Evolutionary conservation across 2,113 vertebrate genomes (phyloP), one percentile per base, ranked within the genome.

Genomic region (Diglossa brunneiventris): DNA sequence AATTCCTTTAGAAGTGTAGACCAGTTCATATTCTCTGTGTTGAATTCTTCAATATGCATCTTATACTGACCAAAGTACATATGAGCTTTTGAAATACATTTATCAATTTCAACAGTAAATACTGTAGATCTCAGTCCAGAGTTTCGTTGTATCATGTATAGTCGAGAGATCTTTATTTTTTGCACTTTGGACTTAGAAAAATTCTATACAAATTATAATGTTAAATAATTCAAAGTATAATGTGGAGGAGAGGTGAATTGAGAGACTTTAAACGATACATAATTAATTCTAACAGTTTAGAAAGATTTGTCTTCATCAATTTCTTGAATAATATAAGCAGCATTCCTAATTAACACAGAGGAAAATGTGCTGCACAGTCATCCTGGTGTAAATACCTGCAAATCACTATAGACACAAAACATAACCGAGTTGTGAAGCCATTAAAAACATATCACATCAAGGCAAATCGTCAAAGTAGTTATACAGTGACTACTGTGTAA

Each of bases 401-500:
- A 87, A 92, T 83, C 66, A 50, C 83, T 74, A 63, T 78, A 97
- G 89, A 95, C 76, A 91, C 68, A 82, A 94, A 96, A 94, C 79
- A 96, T 89, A 92, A 82, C 82, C 5, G 39, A 95, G 70, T 62
- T 96, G 91, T 87, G 96, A 96, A 97, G 87, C 81, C 92, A 79
- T 96, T 95, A 96, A 96, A 83, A 96, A 87, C 70, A 95, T 79
- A 92, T 68, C 80, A 81, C 53, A 95, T 42, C 88, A 92, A 92
- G 91, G 92, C 91, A 97, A 97, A 97, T 91, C 95, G 88, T 97
- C 95, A 96, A n/a, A 97, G 93, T 96, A 92, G 95, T 96, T 96
- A 96, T 93, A 94, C 95, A 96, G 94, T 23, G 62, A 97, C 96
- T 97, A 95, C 95, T 97, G 97, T 46, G 16, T 92, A 95, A 96